Evolutionary conservation across 2,113 vertebrate species (phyloP).

Genomic region (Etheostoma spectabile): DNA sequence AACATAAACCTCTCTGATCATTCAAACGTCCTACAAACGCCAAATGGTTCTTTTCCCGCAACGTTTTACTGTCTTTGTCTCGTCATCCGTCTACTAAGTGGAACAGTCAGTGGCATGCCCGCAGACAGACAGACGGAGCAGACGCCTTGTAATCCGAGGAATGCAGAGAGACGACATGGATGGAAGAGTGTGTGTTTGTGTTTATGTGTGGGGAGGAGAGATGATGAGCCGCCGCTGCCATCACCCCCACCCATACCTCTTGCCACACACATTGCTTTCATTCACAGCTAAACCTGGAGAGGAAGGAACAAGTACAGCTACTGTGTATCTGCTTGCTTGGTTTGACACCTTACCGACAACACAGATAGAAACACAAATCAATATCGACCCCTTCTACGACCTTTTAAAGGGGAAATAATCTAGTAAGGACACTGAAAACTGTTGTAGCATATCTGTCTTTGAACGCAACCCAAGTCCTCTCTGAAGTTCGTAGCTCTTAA

Average conservation of each 20-base stretch:
- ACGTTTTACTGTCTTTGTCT: conserved; percentile 13
- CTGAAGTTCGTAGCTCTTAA: not conserved
- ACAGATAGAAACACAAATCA: not conserved
- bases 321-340: conserved; percentile 31
- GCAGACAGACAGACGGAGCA: conserved; percentile 64
- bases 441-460: not conserved
- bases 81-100: conserved; percentile 4
- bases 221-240: conserved; percentile 15
- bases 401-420: not conserved
- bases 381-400: not conserved
- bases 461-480: conserved; percentile 3
- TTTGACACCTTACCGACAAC: not conserved
- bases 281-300: conserved; percentile 41
- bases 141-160: conserved; percentile 73
- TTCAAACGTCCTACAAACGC: not conserved
- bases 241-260: not conserved
- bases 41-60: not conserved
- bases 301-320: conserved; percentile 35
- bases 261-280: conserved; percentile 50
- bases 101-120: conserved; percentile 48
- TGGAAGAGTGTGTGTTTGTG: conserved; percentile 46
- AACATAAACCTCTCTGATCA: not conserved
- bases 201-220: conserved; percentile 43
- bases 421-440: not conserved
- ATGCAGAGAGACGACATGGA: conserved; percentile 68